Evolutionary conservation across 2,888 invertebrate genomes (phyloP), one percentile per base, ranked within the genome.

Genomic region (Caenorhabditis drosophilae): DNA sequence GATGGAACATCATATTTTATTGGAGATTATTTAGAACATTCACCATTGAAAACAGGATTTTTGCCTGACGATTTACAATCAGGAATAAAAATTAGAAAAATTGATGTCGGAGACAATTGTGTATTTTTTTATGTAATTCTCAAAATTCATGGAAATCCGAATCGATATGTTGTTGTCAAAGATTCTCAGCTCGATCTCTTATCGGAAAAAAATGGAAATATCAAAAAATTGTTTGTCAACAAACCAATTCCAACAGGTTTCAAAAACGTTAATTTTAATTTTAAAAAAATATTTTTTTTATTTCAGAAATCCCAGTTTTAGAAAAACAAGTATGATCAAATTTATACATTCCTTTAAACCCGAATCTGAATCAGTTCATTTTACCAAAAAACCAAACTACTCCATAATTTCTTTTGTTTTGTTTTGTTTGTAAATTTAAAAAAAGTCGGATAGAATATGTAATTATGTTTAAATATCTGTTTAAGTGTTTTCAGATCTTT

Each of bases 261-360:
- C 31, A 9, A 31, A 9, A 6, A 12, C 6, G 7, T 31, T 6
- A 31, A 6, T 31, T 31, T 31, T 12, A 31, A 31, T 31, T 9
- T 31, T 31, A 31, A 31, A 25, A 45, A 9, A 60, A 53, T 46
- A 50, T 46, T 16, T 35, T 20, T 31, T 7, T n/a, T 4, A 31
- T 36, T 9, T 48, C 46, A 11, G 61, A 61, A 35, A 27, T 51
- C 40, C 61, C 61, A 6, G 11, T 47, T 1, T 20, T 61, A 1
- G 26, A 41, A 26, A 55, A 34, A 25, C 27, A 55, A 31, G 20
- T 11, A 1, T 45, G 23, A 53, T 26, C 1, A 44, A 18, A 36
- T 31, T 31, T 6, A 9, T 31, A 9, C 6, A 31, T 9, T 31
- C 7, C 12, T 31, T 31, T 31, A 31, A n/a, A n/a, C n/a, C n/a